These are phyloP conservation scores for Xenops minutus DNA, from an alignment of 2,797 vertebrate species.

Conservation along the genomic window DNA sequence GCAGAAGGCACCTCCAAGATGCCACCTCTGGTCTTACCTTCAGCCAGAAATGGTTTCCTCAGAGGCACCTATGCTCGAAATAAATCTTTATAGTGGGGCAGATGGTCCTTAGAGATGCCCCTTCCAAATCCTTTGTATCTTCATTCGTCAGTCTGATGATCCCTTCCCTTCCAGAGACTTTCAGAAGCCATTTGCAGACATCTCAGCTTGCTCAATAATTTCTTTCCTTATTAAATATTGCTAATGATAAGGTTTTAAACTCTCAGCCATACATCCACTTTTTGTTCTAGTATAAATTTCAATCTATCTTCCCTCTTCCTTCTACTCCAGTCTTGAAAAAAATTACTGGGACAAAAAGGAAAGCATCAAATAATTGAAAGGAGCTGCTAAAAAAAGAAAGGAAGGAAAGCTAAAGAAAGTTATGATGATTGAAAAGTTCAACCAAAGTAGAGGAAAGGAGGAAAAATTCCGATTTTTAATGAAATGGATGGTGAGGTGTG, in stretches of 20 bases:
- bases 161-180: neutral
- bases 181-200: neutral
- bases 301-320: neutral
- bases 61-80: neutral
- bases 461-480: neutral
- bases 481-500: neutral
- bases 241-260: neutral
- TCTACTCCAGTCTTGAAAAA: neutral
- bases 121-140: neutral
- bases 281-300: neutral
- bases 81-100: neutral
- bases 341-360: constrained; percentile 5
- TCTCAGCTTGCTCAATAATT: neutral
- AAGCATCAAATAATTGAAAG: constrained; percentile 15
- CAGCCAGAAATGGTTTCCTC: neutral
- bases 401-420: neutral
- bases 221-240: constrained; percentile 25
- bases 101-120: neutral
- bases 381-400: neutral
- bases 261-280: neutral
- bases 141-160: neutral
- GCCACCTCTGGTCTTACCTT: neutral
- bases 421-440: neutral
- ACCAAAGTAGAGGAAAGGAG: neutral
- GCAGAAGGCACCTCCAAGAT: neutral